Base-by-base conservation (phyloP, 92 coral and sea anemone species). In the Ricordea florida region DNA sequence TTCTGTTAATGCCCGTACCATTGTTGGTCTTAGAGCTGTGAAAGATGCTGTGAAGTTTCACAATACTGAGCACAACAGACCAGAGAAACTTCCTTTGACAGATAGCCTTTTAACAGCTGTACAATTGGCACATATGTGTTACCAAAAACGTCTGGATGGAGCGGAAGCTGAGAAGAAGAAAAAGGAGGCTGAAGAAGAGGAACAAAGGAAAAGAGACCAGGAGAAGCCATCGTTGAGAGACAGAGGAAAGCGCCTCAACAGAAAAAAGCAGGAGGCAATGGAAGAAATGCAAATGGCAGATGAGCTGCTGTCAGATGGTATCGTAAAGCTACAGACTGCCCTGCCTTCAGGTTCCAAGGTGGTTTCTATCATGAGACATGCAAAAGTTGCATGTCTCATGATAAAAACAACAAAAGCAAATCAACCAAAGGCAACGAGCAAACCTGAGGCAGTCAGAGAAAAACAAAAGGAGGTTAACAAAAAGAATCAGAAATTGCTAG, bases 21-120 rank as follows among this genome's bases (percentile, higher is more conserved):
- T 85, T 48, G 52, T 55, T 55, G 90, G 81, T 31, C 65, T 74
- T 11, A 63, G 76, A 42, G 46, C 76, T 50, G 84, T 69, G 43
- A 84, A 77, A 72, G 89, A 69, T 60, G 85, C 79, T 15, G 83
- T 75, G 24, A 65, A 35, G 13, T 84, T 84, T 76, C 20, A 55
- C 28, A 76, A 76, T 84, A 79, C 89, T 24, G 50, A 35, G 11
- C 59, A 84, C 20, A 31, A 2, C 32, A 58, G 67, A 41, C 74
- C 74, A 1, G 80, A 76, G 67, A 84, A 76, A 44, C 60, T 68
- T 27, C n/a, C n/a, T n/a, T n/a, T n/a, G n/a, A 46, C 80, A 6
- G 48, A 69, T 23, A 80, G 58, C 25, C 53, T 74, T 43, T 32
- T 40, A 62, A 23, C 48, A 15, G 25, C 82, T 18, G 77, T 74